These are phyloP conservation scores for Adrianichthys oophorus DNA, from an alignment of 2,797 vertebrate genomes.

Conservation along the genomic window DNA sequence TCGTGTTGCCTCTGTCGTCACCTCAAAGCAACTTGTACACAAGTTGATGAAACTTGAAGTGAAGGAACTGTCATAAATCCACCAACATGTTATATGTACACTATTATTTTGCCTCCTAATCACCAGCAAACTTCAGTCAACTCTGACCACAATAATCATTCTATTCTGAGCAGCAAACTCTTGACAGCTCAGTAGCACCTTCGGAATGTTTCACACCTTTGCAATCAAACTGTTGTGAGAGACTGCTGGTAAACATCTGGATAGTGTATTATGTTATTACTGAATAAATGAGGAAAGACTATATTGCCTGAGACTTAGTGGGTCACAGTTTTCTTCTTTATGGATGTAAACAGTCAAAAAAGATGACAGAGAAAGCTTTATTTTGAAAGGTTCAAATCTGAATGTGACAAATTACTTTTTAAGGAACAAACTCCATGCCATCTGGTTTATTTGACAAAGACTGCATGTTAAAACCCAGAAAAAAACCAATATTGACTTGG, in stretches of 20 bases:
- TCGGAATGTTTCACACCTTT: constrained; percentile 33
- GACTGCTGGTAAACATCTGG: background rate
- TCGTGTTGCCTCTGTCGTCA: constrained; percentile 16
- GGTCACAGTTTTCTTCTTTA: constrained; percentile 12
- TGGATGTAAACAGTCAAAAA: constrained; percentile 29
- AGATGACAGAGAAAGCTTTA: constrained; percentile 53
- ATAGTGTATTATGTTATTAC: constrained; percentile 1
- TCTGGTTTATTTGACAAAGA: too few species aligned
- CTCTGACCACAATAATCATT: background rate
- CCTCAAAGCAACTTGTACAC: background rate
- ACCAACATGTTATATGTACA: constrained; percentile 2
- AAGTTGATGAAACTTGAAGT: constrained; percentile 10
- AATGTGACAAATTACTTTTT: too few species aligned
- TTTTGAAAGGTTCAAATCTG: too few species aligned
- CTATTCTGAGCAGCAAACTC: constrained; percentile 1
- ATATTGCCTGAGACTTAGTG: constrained; percentile 1
- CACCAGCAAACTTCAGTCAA: constrained; percentile 16
- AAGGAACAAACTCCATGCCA: too few species aligned
- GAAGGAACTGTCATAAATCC: background rate
- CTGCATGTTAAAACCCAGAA: too few species aligned
- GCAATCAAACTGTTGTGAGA: constrained; percentile 8
- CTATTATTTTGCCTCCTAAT: background rate
- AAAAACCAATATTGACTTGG: too few species aligned
- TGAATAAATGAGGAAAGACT: constrained; percentile 9
- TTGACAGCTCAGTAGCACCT: background rate